These are phyloP conservation scores for Lagopus muta DNA, from an alignment of 2,113 vertebrate species.

Conservation along the genomic window DNA sequence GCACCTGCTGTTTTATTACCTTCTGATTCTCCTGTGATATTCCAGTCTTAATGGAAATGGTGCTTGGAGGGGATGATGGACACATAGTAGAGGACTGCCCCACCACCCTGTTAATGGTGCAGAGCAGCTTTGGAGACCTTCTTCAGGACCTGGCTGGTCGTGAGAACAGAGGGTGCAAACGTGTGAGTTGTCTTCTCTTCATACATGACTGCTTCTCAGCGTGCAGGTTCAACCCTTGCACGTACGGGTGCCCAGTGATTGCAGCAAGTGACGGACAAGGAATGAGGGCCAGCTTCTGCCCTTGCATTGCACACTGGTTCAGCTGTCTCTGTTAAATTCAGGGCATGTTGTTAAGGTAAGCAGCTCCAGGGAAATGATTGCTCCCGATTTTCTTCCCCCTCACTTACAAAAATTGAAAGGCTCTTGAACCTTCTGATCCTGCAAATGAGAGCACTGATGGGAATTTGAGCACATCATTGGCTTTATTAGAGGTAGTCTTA, in stretches of 20 bases:
- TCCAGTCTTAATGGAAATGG: neutral
- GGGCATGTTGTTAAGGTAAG: neutral
- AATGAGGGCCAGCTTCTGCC: neutral
- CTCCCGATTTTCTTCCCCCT: neutral
- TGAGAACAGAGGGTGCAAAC: neutral
- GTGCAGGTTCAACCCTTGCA: neutral
- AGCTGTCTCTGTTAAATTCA: neutral
- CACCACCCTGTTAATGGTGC: neutral
- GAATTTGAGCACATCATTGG: neutral
- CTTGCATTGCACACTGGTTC: neutral
- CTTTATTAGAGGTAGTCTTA: neutral
- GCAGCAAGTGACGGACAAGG: neutral
- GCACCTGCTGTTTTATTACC: neutral
- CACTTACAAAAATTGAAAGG: neutral
- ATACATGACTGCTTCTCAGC: neutral
- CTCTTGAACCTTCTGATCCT: constrained; percentile 8
- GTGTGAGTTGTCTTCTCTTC: neutral
- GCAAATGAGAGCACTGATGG: neutral
- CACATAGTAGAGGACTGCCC: neutral
- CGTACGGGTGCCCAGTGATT: neutral
- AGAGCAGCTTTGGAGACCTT: neutral
- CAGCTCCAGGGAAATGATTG: neutral
- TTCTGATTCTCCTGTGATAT: neutral
- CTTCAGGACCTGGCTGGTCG: neutral
- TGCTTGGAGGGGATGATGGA: neutral